Conservation (phyloP, 2,797 vertebrate species). For the Rhincodon typus region DNA sequence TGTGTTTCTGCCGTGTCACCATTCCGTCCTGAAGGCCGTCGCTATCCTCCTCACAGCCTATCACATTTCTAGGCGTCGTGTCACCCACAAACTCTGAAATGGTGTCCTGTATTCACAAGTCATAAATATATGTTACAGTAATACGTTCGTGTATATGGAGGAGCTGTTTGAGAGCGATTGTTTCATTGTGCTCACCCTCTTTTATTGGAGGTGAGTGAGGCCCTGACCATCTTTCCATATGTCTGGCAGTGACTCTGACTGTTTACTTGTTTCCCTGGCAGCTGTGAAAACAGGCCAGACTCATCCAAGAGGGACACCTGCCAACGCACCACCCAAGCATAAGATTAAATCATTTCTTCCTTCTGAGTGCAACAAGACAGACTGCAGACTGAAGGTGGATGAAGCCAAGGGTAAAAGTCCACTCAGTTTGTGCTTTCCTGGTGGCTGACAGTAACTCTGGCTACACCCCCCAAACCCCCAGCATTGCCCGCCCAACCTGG, state of each 20-base stretch:
- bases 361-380: not conserved
- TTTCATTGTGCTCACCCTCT: not conserved
- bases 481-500: not conserved
- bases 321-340: not conserved
- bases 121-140: not conserved
- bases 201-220: not conserved
- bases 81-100: not conserved
- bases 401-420: not conserved
- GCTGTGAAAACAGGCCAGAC: not conserved
- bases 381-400: not conserved
- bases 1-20: not conserved
- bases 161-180: not conserved
- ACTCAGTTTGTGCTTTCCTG: not conserved
- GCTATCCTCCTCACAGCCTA: not conserved
- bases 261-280: not conserved
- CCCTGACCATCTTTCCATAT: not conserved
- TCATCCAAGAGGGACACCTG: not conserved
- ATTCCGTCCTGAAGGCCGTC: not conserved
- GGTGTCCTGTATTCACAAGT: not conserved
- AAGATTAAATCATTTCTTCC: not conserved
- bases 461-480: no score
- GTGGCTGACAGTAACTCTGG: not conserved
- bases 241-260: not conserved
- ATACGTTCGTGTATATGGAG: no score
- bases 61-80: not conserved